Conservation (phyloP, 2,888 invertebrate genomes). For the Fragum sueziense region DNA sequence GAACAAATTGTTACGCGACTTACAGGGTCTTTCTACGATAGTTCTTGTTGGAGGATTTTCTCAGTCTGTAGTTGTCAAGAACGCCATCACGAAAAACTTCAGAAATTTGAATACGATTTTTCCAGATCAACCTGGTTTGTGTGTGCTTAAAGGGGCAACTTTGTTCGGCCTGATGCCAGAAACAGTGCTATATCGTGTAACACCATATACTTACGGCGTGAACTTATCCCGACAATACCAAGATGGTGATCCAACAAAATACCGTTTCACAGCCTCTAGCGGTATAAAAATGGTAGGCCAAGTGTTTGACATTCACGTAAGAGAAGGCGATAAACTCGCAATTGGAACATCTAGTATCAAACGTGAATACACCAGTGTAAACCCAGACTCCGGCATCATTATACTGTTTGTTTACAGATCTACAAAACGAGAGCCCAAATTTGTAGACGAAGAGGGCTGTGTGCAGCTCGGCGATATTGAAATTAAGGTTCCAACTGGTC, state of each 20-base stretch:
- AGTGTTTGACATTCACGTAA: slow-evolving; percentile 54
- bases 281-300: slow-evolving; percentile 40
- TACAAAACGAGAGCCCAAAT: slow-evolving; percentile 41
- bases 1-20: not conserved
- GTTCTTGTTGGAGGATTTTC: slow-evolving; percentile 45
- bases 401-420: slow-evolving; percentile 48
- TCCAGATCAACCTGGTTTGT: slow-evolving; percentile 57
- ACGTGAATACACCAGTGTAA: slow-evolving; percentile 25
- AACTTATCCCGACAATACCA: slow-evolving; percentile 27
- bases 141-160: slow-evolving; percentile 61
- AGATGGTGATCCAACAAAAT: slow-evolving; percentile 44
- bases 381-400: slow-evolving; percentile 35
- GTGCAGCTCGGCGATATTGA: slow-evolving; percentile 41
- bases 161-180: slow-evolving; percentile 56
- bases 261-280: slow-evolving; percentile 7
- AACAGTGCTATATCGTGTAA: slow-evolving; percentile 45
- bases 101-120: slow-evolving; percentile 38
- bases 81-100: slow-evolving; percentile 15
- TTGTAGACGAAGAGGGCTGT: slow-evolving; percentile 43
- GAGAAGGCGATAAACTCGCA: slow-evolving; percentile 40
- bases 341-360: slow-evolving; percentile 42
- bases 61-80: slow-evolving; percentile 30
- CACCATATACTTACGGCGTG: slow-evolving; percentile 58
- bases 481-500: slow-evolving; percentile 26
- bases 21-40: slow-evolving; percentile 13